Evolutionary conservation across 2,113 vertebrate genomes (phyloP).

Genomic region (Barbus barbus): DNA sequence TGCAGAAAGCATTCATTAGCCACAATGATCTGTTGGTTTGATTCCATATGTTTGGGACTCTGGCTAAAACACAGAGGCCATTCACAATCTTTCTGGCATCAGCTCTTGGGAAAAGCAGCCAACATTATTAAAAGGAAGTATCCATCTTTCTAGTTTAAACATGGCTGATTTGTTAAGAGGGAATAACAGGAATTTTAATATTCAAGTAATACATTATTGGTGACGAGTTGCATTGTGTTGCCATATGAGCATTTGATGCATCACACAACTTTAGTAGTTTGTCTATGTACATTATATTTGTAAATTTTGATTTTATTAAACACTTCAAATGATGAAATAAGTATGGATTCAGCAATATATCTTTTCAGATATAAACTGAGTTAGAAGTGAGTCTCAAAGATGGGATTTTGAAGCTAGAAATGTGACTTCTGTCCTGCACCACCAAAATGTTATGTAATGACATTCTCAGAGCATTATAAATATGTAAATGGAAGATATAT

Average conservation of each 20-base stretch:
- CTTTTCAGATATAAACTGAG: background rate
- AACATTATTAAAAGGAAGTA: background rate
- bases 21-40: constrained; percentile 31
- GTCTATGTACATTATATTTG: background rate
- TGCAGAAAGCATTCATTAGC: constrained; percentile 9
- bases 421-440: background rate
- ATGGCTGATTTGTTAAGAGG: background rate
- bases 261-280: background rate
- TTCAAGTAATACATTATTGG: background rate
- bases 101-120: background rate
- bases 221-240: background rate
- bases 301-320: background rate
- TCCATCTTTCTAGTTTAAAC: constrained; percentile 13
- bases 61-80: background rate
- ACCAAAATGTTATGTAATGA: background rate
- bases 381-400: background rate
- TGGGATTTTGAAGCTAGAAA: background rate
- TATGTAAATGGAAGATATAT: too few relatives aligned
- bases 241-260: background rate
- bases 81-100: constrained; percentile 13
- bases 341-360: background rate
- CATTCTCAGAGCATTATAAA: background rate
- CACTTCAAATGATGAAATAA: background rate
- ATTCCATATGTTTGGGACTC: constrained; percentile 35
- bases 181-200: background rate